Base-by-base conservation (phyloP, 2,888 invertebrate species). In the Callyntrura guangdongensis region DNA sequence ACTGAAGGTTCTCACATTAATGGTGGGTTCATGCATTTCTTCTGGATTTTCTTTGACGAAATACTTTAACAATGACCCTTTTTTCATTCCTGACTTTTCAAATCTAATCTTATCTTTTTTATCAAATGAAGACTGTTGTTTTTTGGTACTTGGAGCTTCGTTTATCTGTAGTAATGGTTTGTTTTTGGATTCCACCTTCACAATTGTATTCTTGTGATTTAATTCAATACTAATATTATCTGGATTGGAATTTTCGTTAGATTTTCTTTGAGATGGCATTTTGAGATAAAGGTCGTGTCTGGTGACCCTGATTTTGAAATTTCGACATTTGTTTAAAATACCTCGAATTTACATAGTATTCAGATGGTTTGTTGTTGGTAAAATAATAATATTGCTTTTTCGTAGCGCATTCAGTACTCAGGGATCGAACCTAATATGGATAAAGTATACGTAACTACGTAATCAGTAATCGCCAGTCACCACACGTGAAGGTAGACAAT, bases 21-120 rank as follows among this genome's bases (percentile, higher is more conserved):
- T 61, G 0, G 20, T 12, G 0, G 59, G 81, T 27, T 79, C 4
- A 9, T 64, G 64, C 59, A 64, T 79, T 22, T 56, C 36, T 67
- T 67, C 53, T 14, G 49, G 79, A 64, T 87, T 64, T 53, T 84
- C 17, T 17, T 86, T 86, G 0, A 47, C 27, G 12, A 85, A 53
- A 22, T 77, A 90, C 64, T 86, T 61, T 0, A 90, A 25, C 0
- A 90, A 11, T 11, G 69, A 56, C 12, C 90, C 90, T 59, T 72
- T 36, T 25, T 81, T 90, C 90, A 90, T 90, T 0, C 90, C 90
- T 8, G 86, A 86, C 4, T 85, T 81, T 64, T 25, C 45, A 53
- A 90, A 69, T 20, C 22, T 22, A 0, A 5, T 0, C 11, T 59
- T 81, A 45, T 81, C 49, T 27, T 72, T 79, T 22, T 69, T 79